Evolutionary conservation across 30 jellyfish, hydroid and myxozoan species (phyloP).

Genomic region (Catostylus mosaicus): DNA sequence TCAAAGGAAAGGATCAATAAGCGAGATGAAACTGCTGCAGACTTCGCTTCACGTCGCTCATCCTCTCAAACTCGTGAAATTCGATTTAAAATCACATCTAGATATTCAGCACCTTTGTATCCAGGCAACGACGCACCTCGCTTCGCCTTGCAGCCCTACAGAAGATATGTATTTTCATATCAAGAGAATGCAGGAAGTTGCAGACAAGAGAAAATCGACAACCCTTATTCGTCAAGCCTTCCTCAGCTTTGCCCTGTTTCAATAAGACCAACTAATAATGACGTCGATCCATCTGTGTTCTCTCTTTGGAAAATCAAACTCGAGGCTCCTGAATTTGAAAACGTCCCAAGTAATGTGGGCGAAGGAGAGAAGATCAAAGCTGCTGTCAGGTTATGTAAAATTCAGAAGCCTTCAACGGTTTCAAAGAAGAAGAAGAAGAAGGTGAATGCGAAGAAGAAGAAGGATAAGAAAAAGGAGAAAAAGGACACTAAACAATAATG

Average conservation of each 20-base stretch:
- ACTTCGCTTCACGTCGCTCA: too few species aligned
- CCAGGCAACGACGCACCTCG: not conserved
- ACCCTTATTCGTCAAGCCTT: slow-evolving; percentile 7
- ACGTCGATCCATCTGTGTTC: slow-evolving; percentile 20
- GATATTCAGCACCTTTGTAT: slow-evolving; percentile 22
- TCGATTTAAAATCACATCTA: slow-evolving; percentile 1
- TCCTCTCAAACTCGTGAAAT: not conserved
- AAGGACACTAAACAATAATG: too few species aligned
- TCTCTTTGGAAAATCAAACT: slow-evolving; percentile 37
- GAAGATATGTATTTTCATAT: slow-evolving; percentile 11
- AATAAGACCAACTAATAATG: not conserved
- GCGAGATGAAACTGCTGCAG: not conserved
- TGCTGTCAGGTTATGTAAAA: slow-evolving; percentile 19
- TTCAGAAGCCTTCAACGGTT: slow-evolving; percentile 22
- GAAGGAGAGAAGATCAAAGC: not conserved
- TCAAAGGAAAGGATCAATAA: not conserved
- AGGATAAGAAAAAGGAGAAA: not conserved
- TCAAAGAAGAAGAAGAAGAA: too few species aligned
- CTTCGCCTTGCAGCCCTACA: slow-evolving; percentile 9
- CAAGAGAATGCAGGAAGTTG: slow-evolving; percentile 34
- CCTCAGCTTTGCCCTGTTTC: slow-evolving; percentile 23
- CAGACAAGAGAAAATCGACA: slow-evolving; percentile 19
- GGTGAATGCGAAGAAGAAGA: not conserved
- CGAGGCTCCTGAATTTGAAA: not conserved
- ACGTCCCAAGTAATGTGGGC: not conserved